A percentile compares a stretch with the other conserved stretches of the same genome.
These are phyloP conservation scores for Onthophagus taurus DNA, from an alignment of 1,140 invertebrate species.

Conservation along the genomic window DNA sequence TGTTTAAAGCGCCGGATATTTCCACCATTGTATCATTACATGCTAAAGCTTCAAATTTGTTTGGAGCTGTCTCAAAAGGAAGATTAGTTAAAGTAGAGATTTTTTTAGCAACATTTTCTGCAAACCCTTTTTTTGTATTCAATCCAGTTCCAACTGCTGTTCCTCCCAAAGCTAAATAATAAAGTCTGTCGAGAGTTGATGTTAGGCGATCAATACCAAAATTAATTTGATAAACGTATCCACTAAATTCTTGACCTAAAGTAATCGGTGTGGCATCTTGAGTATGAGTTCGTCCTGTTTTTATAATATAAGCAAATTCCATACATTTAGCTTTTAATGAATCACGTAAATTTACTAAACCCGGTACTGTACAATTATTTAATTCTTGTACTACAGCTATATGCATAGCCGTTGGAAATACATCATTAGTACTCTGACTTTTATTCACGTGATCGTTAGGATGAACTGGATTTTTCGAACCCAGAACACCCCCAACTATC, in stretches of 20 bases:
- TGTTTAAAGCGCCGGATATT: conserved; percentile 90
- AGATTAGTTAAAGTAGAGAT: conserved; percentile 68
- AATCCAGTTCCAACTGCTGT: conserved; percentile 97
- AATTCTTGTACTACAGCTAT: conserved; percentile 91
- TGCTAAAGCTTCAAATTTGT: conserved; percentile 97
- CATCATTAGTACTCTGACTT: conserved; percentile 98
- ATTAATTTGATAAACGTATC: conserved; percentile 78
- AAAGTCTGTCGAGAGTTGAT: conserved; percentile 72
- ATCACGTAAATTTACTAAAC: conserved; percentile 60
- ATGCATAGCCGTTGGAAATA: conserved; percentile 98
- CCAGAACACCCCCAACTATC: conserved; percentile 86
- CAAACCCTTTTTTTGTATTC: conserved; percentile 76
- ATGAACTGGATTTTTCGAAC: conserved; percentile 90
- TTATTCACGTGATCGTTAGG: conserved; percentile 99
- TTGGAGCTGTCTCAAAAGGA: conserved; percentile 87
- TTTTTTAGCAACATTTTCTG: conserved; percentile 83
- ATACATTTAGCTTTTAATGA: conserved; percentile 45
- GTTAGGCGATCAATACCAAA: conserved; percentile 83
- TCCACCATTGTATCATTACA: conserved; percentile 92
- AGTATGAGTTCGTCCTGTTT: conserved; percentile 53
- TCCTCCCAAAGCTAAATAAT: conserved; percentile 88
- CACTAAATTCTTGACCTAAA: conserved; percentile 97
- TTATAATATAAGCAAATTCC: conserved; percentile 58
- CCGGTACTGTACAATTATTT: conserved; percentile 69
- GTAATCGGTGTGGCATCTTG: conserved; percentile 97